Conservation (phyloP, 2,113 vertebrate genomes). For the Actenoides lindsayi region DNA sequence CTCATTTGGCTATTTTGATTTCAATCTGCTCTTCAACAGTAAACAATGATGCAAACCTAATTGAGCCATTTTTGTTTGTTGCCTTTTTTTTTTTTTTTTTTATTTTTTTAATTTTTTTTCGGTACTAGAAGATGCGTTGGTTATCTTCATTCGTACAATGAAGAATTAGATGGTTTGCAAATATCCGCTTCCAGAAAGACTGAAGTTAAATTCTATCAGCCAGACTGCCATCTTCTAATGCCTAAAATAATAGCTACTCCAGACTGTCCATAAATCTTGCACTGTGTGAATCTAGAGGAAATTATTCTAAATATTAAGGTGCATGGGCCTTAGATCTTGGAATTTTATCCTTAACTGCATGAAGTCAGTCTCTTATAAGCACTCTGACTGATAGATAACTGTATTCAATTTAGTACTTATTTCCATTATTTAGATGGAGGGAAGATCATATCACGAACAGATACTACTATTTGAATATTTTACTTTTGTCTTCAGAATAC, state of each 20-base stretch:
- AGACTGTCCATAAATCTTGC: not conserved
- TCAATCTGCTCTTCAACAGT: slow-evolving; percentile 7
- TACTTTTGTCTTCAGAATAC: not conserved
- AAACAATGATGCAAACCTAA: slow-evolving; percentile 27
- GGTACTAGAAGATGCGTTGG: not conserved
- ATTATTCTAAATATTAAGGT: not conserved
- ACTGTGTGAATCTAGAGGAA: not conserved
- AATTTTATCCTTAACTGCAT: not conserved
- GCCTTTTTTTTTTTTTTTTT: too few species aligned
- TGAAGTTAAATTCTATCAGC: slow-evolving; percentile 17
- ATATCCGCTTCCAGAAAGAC: not conserved
- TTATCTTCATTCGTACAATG: slow-evolving; percentile 25
- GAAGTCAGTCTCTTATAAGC: not conserved
- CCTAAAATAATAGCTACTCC: not conserved
- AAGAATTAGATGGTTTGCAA: not conserved
- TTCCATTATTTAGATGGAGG: not conserved
- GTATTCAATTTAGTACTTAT: not conserved
- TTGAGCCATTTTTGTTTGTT: not conserved
- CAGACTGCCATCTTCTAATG: not conserved
- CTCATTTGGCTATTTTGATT: slow-evolving; percentile 18
- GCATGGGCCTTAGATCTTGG: not conserved
- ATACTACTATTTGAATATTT: not conserved
- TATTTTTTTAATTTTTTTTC: not conserved
- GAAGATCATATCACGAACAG: not conserved
- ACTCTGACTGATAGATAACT: not conserved